Base-by-base conservation (phyloP, 2,797 vertebrate genomes). In the Margarornis squamiger region DNA sequence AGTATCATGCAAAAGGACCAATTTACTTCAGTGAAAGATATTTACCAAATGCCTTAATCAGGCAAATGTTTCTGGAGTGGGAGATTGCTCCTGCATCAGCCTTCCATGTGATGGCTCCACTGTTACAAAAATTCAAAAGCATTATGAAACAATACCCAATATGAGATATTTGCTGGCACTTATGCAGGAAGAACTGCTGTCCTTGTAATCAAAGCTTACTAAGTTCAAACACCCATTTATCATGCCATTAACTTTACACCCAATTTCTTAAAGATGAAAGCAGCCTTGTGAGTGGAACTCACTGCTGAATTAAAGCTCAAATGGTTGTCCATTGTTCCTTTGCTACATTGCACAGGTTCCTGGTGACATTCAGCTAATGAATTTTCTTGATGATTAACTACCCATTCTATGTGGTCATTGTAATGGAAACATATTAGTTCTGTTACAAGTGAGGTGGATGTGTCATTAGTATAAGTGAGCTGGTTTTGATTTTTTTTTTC, bases 311-410 rank as follows among this genome's bases (percentile, higher is more conserved):
- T 95, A 96, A 97, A 97, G 85, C 86, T 93, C 84, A 95, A 93
- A 94, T 17, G 39, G 59, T 79, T 96, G 88, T 92, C 83, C 78
- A 45, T 92, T 97, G 95, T 92, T 97, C 95, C 86, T 95, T 96
- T 98, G 84, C 93, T 93, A 96, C 92, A 97, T 23, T 62, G 97
- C 91, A 94, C 57, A 96, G 84, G 75, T 86, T 97, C 91, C 72
- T 85, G 73, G 89, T 97, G 97, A 98, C 97, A 97, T 97, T 97
- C 96, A 96, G 88, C 92, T 97, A 98, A 98, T 97, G 91, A 96
- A 97, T 97, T 97, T 97, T 94, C 97, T 95, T 97, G 91, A 93
- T 98, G 96, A 98, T 98, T 98, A 98, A 98, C 96, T 97, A 96
- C 93, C 84, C 9, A 0, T 97, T 97, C 90, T 92, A 95, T 63